Evolutionary conservation across 92 coral and sea anemone species (phyloP).

Genomic region (Epizoanthus fatuus): DNA sequence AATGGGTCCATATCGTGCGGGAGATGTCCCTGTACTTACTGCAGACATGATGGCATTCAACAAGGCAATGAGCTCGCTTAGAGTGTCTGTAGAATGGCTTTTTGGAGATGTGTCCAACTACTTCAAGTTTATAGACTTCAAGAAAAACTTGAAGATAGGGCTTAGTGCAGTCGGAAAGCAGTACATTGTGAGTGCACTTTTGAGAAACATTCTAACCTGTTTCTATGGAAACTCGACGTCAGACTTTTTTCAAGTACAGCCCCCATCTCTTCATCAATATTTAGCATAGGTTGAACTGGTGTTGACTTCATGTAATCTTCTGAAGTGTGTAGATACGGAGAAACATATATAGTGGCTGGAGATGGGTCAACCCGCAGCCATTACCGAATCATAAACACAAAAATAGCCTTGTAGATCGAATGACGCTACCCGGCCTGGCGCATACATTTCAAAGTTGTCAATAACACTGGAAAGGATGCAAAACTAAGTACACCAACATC

Average conservation of each 20-base stretch:
- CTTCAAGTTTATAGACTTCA: slow-evolving; percentile 53
- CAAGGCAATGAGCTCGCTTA: slow-evolving; percentile 50
- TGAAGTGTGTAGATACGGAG: no score
- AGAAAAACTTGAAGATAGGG: slow-evolving; percentile 45
- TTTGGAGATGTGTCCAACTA: slow-evolving; percentile 44
- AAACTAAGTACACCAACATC: no score
- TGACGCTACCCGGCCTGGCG: no score
- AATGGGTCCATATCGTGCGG: slow-evolving; percentile 39
- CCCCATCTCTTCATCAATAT: no score
- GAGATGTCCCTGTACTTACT: slow-evolving; percentile 15
- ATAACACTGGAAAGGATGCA: no score
- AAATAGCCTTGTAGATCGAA: no score
- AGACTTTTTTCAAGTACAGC: neutral
- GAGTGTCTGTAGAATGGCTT: slow-evolving; percentile 59
- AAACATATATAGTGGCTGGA: no score
- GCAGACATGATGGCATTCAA: slow-evolving; percentile 36
- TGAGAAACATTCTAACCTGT: slow-evolving; percentile 26
- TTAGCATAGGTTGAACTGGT: no score
- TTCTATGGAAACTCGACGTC: slow-evolving; percentile 41
- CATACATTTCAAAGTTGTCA: no score
- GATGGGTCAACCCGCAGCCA: no score
- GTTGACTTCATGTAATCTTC: no score
- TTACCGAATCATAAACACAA: no score
- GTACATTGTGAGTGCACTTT: slow-evolving; percentile 34
- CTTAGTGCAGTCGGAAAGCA: slow-evolving; percentile 59